Percentiles rank a stretch among this genome's conserved stretches.
Evolutionary conservation across 2,888 invertebrate species (phyloP).

Genomic region (Byasa hedistus): DNA sequence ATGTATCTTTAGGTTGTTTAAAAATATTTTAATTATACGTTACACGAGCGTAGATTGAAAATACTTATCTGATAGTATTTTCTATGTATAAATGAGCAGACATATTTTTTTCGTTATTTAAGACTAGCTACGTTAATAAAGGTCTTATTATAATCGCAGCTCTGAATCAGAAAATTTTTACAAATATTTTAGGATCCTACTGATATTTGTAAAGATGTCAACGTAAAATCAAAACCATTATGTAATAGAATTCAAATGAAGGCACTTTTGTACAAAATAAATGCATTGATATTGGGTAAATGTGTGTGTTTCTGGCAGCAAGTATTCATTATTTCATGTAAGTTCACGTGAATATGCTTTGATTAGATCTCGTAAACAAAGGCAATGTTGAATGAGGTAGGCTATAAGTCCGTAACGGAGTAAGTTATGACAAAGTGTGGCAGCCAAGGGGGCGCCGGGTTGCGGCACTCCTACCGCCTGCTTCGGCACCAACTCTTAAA

Average conservation of each 20-base stretch:
- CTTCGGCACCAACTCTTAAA: constrained; percentile 70
- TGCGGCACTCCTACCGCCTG: constrained; percentile 43
- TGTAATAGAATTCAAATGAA: too few relatives aligned
- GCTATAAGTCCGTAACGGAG: constrained; percentile 44
- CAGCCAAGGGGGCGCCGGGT: constrained; percentile 50
- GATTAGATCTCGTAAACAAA: constrained; percentile 59
- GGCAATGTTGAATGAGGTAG: constrained; percentile 49
- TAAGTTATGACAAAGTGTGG: constrained; percentile 73
- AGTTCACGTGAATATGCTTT: constrained; percentile 42
- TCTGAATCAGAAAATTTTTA: too few relatives aligned
- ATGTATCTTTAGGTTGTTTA: background rate
- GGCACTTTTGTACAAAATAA: too few relatives aligned
- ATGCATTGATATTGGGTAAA: background rate
- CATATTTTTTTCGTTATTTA: too few relatives aligned
- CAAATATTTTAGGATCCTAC: too few relatives aligned
- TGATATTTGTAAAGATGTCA: too few relatives aligned
- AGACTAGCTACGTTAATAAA: too few relatives aligned
- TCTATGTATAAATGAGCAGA: too few relatives aligned
- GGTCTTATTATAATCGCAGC: too few relatives aligned
- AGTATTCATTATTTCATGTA: background rate
- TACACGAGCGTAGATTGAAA: background rate
- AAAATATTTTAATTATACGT: background rate
- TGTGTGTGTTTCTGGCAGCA: background rate
- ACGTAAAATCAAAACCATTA: too few relatives aligned
- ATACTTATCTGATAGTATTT: too few relatives aligned